phyloP scores from a whole-genome alignment of 2,113 vertebrate species.

The Ia io region DNA sequence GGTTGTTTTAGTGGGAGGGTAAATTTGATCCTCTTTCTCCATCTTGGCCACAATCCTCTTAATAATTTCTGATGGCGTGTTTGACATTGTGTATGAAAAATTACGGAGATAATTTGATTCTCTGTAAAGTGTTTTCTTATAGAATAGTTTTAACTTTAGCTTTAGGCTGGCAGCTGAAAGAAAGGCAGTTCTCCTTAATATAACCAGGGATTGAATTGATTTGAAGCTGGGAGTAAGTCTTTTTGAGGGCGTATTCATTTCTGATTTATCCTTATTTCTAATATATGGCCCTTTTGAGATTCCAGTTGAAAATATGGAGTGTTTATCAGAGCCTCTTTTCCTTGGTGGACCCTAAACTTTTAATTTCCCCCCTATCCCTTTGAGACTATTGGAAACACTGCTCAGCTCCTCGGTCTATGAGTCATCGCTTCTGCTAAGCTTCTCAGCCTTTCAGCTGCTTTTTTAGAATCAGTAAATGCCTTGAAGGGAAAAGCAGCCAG shows the following conservation, averaged over 20 bases:
- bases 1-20: not conserved
- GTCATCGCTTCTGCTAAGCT: constrained; percentile 53
- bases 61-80: constrained; percentile 22
- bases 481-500: constrained; percentile 41
- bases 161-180: constrained; percentile 22
- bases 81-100: not conserved
- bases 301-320: constrained; percentile 23
- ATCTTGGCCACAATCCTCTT: not conserved
- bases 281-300: constrained; percentile 26
- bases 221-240: not conserved
- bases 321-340: constrained; percentile 6
- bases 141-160: constrained; percentile 14
- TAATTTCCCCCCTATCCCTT: constrained; percentile 34
- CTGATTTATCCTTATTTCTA: constrained; percentile 22
- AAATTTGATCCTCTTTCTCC: not conserved
- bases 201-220: constrained; percentile 20
- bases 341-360: constrained; percentile 25
- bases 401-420: constrained; percentile 36
- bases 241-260: constrained; percentile 38
- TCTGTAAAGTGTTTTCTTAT: not conserved
- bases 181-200: not conserved
- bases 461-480: constrained; percentile 30
- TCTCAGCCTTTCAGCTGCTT: constrained; percentile 45
- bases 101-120: constrained; percentile 12
- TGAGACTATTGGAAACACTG: constrained; percentile 40